phyloP scores from a whole-genome alignment of 1,140 invertebrate species.

The Himalopsyche phryganea region DNA sequence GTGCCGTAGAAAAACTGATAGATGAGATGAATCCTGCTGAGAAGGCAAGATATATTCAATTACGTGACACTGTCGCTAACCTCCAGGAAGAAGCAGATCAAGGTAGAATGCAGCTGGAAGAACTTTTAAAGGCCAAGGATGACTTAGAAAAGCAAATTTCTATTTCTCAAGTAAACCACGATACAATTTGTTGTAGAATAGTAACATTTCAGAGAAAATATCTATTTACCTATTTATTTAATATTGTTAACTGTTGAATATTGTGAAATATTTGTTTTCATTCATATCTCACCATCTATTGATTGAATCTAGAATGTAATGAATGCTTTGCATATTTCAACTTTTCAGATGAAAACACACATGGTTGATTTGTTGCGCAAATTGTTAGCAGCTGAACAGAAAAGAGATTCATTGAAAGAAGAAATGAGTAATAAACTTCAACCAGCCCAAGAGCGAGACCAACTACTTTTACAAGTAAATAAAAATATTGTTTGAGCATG shows the following conservation, averaged over 20 bases:
- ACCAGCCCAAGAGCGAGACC: slow-evolving; percentile 73
- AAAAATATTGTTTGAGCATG: too few relatives aligned
- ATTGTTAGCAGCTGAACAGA: slow-evolving; percentile 64
- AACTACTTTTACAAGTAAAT: slow-evolving; percentile 57
- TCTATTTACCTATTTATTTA: too few relatives aligned
- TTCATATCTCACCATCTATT: too few relatives aligned
- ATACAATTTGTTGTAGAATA: neutral
- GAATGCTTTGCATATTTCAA: too few relatives aligned
- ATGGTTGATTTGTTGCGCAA: slow-evolving; percentile 68
- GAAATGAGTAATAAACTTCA: slow-evolving; percentile 67
- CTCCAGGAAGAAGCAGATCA: slow-evolving; percentile 61
- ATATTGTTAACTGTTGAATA: neutral
- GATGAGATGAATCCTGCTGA: slow-evolving; percentile 59
- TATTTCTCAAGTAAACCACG: slow-evolving; percentile 52
- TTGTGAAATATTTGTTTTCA: neutral
- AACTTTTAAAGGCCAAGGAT: slow-evolving; percentile 60
- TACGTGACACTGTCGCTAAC: slow-evolving; percentile 55
- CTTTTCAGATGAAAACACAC: slow-evolving; percentile 64
- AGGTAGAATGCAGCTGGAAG: slow-evolving; percentile 59
- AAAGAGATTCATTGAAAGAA: slow-evolving; percentile 62
- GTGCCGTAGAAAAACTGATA: slow-evolving; percentile 49
- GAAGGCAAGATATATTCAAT: slow-evolving; percentile 56
- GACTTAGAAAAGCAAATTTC: slow-evolving; percentile 69
- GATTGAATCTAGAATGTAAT: too few relatives aligned
- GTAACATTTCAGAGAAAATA: too few relatives aligned